Evolutionary conservation across 2,797 vertebrate genomes (phyloP), one percentile per base, ranked within the genome.

Genomic region (Adrianichthys oophorus): DNA sequence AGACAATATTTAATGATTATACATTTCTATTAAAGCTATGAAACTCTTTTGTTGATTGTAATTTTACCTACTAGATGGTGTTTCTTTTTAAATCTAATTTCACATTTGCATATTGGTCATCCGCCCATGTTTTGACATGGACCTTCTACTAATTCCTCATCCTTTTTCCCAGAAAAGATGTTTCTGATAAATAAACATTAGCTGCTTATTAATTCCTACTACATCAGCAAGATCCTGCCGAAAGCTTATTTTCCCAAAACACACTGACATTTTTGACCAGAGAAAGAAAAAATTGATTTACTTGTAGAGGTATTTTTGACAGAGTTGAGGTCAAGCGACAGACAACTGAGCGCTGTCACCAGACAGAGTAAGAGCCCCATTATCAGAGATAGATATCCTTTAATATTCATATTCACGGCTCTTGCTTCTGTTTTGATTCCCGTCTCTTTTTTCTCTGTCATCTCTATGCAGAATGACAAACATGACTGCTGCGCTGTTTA

Each of bases 401-500:
- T 59, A 7, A 76, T 73, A 78, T 80, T 74, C 57, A 81, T 82
- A 87, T 85, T 80, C 75, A 68, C 59, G 58, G 15, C 4, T 37
- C 72, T 69, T 26, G 40, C 66, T 57, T 60, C 53, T 49, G 62
- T 78, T 84, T 83, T 78, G 77, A 84, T 85, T 85, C 56, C 80
- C 59, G 60, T 82, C 71, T 79, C 62, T 70, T 62, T 68, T 69
- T 61, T 56, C 60, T 66, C 67, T 52, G 58, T 62, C 69, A 69
- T 84, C 62, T 74, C 78, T 77, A 79, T 80, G 85, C 80, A 72
- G 83, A 85, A 85, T 82, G 86, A 86, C 76, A 85, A 86, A 80
- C 79, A 80, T 53, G 73, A 73, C 67, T 52, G 66, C 74, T 86
- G 66, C 8, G 68, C 81, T 84, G 84, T 88, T 89, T 87, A 85